These are phyloP conservation scores for Tanypteryx hageni DNA, from an alignment of 2,888 invertebrate genomes.

Conservation along the genomic window DNA sequence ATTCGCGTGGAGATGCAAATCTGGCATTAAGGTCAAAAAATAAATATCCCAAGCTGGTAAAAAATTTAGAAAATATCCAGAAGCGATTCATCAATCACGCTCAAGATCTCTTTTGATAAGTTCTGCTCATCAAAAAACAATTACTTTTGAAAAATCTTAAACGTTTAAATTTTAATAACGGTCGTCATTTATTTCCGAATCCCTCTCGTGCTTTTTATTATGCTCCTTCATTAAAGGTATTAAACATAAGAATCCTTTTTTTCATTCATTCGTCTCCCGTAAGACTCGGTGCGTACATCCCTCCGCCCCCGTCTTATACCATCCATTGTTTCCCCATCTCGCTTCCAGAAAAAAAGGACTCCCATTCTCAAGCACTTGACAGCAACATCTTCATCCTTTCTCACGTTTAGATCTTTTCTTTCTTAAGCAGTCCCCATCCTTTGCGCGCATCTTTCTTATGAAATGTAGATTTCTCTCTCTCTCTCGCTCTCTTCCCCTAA, in stretches of 20 bases:
- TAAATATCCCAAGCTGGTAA: no score
- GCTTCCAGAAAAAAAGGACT: neutral
- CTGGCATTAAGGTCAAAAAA: no score
- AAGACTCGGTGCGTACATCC: neutral
- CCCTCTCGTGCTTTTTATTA: neutral
- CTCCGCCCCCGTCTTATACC: neutral
- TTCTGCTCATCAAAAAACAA: slow-evolving; percentile 22
- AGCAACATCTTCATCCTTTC: slow-evolving; percentile 32
- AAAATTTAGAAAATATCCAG: neutral
- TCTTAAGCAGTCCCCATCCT: slow-evolving; percentile 6
- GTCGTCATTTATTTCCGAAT: slow-evolving; percentile 1
- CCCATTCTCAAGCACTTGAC: slow-evolving; percentile 18
- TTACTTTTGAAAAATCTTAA: neutral
- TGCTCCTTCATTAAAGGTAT: neutral
- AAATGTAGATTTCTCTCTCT: slow-evolving; percentile 39
- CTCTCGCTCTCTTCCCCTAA: neutral
- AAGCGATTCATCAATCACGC: neutral
- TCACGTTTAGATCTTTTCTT: neutral
- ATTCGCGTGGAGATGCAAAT: no score
- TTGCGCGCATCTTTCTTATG: slow-evolving; percentile 12
- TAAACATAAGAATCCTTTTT: slow-evolving; percentile 25
- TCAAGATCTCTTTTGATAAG: neutral
- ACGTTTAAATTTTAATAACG: neutral
- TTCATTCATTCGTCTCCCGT: neutral
- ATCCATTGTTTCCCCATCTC: slow-evolving; percentile 29